Evolutionary conservation across 2,113 vertebrate species (phyloP).

Genomic region (Oxyura jamaicensis): DNA sequence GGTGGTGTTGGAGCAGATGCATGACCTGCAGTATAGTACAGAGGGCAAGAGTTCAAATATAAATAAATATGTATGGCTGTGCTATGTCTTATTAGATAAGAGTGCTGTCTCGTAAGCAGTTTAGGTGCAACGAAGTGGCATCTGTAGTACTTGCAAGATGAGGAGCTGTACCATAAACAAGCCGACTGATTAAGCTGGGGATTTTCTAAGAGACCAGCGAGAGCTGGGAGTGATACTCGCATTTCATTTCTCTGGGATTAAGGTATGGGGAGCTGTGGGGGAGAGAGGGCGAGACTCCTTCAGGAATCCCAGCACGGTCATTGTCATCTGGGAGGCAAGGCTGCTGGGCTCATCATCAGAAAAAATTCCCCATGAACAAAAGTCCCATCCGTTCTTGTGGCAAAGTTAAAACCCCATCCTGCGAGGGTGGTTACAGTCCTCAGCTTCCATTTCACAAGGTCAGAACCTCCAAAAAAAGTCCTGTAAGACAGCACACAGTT

Average conservation of each 20-base stretch:
- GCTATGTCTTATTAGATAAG: slow-evolving; percentile 73
- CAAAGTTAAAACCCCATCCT: not conserved
- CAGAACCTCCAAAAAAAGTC: not conserved
- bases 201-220: slow-evolving; percentile 35
- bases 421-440: rapidly evolving
- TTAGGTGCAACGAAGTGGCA: slow-evolving; percentile 70
- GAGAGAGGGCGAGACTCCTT: not conserved
- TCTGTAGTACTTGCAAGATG: slow-evolving; percentile 62
- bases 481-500: not conserved
- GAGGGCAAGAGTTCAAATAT: slow-evolving; percentile 76
- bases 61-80: slow-evolving; percentile 76
- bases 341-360: not conserved
- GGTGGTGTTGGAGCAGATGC: slow-evolving; percentile 69
- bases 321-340: not conserved
- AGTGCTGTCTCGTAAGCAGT: slow-evolving; percentile 74
- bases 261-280: not conserved
- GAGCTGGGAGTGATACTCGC: not conserved
- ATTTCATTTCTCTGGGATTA: not conserved
- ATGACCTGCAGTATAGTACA: slow-evolving; percentile 70
- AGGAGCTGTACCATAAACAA: slow-evolving; percentile 61
- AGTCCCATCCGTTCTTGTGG: not conserved
- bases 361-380: not conserved
- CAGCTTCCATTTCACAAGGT: not conserved
- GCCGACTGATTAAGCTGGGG: slow-evolving; percentile 53
- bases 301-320: not conserved